Evolutionary conservation across 2,797 vertebrate genomes (phyloP).

Genomic region (Odontamblyopus lacepedii): DNA sequence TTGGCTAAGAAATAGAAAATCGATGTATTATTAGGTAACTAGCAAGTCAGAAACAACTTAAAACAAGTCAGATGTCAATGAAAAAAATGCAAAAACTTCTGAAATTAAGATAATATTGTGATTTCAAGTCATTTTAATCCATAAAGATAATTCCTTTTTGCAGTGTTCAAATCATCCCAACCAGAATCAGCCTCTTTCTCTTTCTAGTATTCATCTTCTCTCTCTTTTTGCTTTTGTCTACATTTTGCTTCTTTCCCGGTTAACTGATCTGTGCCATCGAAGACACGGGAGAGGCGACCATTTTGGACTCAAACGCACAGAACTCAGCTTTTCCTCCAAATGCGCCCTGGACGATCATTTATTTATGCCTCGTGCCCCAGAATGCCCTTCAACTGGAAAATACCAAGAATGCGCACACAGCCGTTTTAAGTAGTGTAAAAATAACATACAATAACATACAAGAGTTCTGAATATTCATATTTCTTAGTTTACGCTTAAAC

Average conservation of each 20-base stretch:
- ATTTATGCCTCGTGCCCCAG: slow-evolving; percentile 61
- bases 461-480: too few relatives aligned
- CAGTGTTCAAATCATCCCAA: neutral
- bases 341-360: slow-evolving; percentile 67
- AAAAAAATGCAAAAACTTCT: neutral
- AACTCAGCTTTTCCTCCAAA: slow-evolving; percentile 56
- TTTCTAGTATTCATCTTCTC: neutral
- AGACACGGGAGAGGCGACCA: slow-evolving; percentile 53
- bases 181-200: neutral
- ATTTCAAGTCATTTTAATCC: neutral
- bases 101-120: neutral
- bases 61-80: too few relatives aligned
- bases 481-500: neutral
- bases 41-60: too few relatives aligned
- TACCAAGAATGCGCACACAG: slow-evolving; percentile 15
- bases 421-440: neutral
- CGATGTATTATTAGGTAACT: too few relatives aligned
- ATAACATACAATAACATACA: neutral
- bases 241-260: neutral
- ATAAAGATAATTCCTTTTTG: neutral
- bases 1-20: too few relatives aligned
- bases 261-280: slow-evolving; percentile 43
- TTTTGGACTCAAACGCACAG: slow-evolving; percentile 58
- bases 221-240: neutral
- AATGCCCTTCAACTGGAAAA: slow-evolving; percentile 44